Base-by-base conservation (phyloP, 2,113 vertebrate genomes). In the Pongo abelii region DNA sequence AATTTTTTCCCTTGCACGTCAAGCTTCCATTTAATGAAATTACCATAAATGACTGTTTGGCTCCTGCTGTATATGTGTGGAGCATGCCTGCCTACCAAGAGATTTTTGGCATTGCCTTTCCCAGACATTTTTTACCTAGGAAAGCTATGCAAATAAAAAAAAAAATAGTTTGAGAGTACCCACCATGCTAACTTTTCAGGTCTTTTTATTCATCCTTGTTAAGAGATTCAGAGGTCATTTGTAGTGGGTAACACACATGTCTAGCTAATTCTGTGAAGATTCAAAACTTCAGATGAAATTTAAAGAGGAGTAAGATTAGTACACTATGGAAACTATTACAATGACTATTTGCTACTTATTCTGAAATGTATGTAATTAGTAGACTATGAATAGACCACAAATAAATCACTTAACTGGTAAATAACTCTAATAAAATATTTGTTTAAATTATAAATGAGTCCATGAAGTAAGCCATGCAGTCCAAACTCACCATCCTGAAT, bases 361-460 rank as follows among this genome's bases (percentile, higher is more conserved):
- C 13, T 89, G 35, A 93, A 89, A 85, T 2, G 3, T 30, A 50
- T 38, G 5, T 20, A 30, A 93, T 86, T 91, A 70, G 59, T 6
- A 72, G 8, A 57, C 0, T 22, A 67, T 0, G 0, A 4, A 55
- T 6, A 89, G 57, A 88, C n/a, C 9, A 35, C 48, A 55, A 30
- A 8, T 61, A 50, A 38, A 30, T 93, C 75, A 89, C 38, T 75
- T 94, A 52, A 12, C 80, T 64, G 72, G 87, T 35, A 69, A 55
- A 81, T 93, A 97, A 96, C 9, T 89, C 85, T 79, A 94, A 84
- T 70, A 97, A 57, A 93, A 97, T 87, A 25, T 83, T 97, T 94
- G 81, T 11, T 96, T 79, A 85, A 95, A 97, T 94, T 97, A 96
- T 90, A 93, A 89, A 92, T 43, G 90, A 95, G 75, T 61, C 69